Evolutionary conservation across 2,888 invertebrate species (phyloP), one percentile per base, ranked within the genome.

Genomic region (Meliscaeva auricollis): DNA sequence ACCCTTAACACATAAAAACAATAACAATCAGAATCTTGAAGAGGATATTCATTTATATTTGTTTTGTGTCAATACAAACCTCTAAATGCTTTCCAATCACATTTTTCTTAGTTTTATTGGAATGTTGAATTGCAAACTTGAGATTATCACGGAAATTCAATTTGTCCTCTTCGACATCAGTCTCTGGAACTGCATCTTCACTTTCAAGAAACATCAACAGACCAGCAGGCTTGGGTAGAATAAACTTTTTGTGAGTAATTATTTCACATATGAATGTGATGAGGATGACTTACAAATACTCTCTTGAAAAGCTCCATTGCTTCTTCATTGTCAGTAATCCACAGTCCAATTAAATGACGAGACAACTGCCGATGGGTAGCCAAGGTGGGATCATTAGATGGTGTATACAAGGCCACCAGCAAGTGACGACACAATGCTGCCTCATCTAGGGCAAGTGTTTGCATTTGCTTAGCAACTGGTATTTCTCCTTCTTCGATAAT

Each of bases 401-500:
- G 94, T 15, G 97, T 96, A 92, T 97, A 99, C 88, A 99, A 94
- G 35, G 99, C 97, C 52, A 97, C 95, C 87, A 98, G 93, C 85
- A 99, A 93, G 93, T 99, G 99, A 4, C 98, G 94, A 9, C 98
- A 98, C 70, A 99, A 93, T 0, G 99, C 99, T 3, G 99, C 99
- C 93, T 99, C 99, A 3, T 98, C 98, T 69, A 99, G 93, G 0
- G 99, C 98, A 87, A 99, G 93, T 64, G 97, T 96, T 93, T 99
- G 99, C 98, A 99, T 99, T 89, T 96, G 95, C 35, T 96, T 95
- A 0, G 98, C 98, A 13, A 98, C 96, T 89, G 96, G 96, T n/a
- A 96, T 94, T 88, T 97, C 96, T 2, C 99, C 99, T 92, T 99
- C 99, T 93, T 99, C 99, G 72, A 99, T 98, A 32, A 99, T 94